Base-by-base conservation (phyloP, 2,113 vertebrate species). In the Promerops cafer region DNA sequence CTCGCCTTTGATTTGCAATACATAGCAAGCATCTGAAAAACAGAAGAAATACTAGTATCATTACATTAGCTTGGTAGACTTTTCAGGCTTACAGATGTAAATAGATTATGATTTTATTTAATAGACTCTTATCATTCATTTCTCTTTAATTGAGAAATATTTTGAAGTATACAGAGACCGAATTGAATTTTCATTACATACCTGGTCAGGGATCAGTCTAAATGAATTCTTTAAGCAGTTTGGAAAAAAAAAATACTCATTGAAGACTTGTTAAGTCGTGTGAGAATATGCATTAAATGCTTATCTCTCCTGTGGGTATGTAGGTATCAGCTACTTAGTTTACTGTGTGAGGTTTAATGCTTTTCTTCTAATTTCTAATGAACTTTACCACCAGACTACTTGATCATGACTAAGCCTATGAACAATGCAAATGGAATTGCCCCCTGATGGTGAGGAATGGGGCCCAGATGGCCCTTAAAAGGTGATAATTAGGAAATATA, bases 401-500 rank as follows among this genome's bases (percentile, higher is more conserved):
- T 99, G 98, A 98, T 98, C 98, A 98, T 98, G 99, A 99, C 98
- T 99, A 99, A 99, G 98, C 99, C 98, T 98, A 98, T 97, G 98
- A 99, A 99, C 99, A 99, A 99, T 99, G 99, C 98, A 99, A 99
- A 99, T 99, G 98, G 99, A 99, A 99, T 99, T 99, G 98, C 99
- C 99, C 99, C 99, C 99, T 95, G 99, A 98, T 98, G 99, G 98
- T 99, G 98, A 99, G 99, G 99, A 99, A 99, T 99, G 99, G 98
- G 98, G 98, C 99, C 99, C 99, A 99, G 99, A 99, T 99, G 99
- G 99, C 99, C 99, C 99, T 99, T 99, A 99, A 99, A 99, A 99
- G 99, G 99, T 99, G 99, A 99, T 99, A 99, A 99, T 99, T 99
- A 99, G 99, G 99, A 99, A 99, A 99, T 99, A 99, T 98, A 98